Percentiles rank a stretch among this genome's conserved stretches.
Evolutionary conservation across 2,113 vertebrate species (phyloP).

Genomic region (Equus przewalskii): DNA sequence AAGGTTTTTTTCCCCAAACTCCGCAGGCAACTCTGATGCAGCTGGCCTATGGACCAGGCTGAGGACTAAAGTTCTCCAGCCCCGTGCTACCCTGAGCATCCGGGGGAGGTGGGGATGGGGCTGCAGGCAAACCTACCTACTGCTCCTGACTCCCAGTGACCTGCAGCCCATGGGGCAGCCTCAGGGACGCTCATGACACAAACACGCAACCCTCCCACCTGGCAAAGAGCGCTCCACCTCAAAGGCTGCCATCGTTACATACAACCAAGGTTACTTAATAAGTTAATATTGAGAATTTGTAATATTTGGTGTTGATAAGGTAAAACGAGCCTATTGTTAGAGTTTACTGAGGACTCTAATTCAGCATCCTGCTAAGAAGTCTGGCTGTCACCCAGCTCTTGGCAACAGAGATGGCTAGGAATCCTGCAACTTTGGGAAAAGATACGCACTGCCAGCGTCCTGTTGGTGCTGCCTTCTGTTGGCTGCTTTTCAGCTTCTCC

Average conservation of each 20-base stretch:
- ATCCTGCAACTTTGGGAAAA: not conserved
- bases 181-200: not conserved
- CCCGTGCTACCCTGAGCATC: accelerated
- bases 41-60: not conserved
- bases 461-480: accelerated
- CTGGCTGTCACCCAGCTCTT: not conserved
- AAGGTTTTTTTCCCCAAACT: not conserved
- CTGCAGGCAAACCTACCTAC: not conserved
- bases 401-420: not conserved
- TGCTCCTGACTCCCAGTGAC: not conserved
- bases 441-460: accelerated
- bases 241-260: not conserved
- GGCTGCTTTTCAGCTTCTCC: not conserved
- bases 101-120: accelerated
- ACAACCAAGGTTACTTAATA: not conserved
- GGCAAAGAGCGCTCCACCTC: not conserved
- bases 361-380: not conserved
- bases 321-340: not conserved
- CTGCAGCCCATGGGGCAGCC: too few species aligned
- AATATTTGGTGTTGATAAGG: not conserved
- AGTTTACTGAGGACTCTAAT: not conserved
- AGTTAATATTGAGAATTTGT: not conserved
- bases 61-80: not conserved
- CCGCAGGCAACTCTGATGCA: not conserved
- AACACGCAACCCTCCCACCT: not conserved